A percentile compares a stretch with the other conserved stretches of the same genome.
Evolutionary conservation across 2,797 vertebrate genomes (phyloP).

Genomic region (Gymnodraco acuticeps): DNA sequence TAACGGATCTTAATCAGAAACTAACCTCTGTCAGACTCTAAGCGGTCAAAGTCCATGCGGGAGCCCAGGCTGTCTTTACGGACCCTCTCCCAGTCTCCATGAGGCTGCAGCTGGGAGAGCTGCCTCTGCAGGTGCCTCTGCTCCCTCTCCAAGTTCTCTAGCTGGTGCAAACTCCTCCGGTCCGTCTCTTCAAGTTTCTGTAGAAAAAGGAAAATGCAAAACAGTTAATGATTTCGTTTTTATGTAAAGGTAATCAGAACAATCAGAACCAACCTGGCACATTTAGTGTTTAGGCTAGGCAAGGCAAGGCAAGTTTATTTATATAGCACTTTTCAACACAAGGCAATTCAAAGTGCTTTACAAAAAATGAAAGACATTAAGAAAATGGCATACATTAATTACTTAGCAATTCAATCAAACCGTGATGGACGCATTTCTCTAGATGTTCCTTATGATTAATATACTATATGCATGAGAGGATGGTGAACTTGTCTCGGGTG

Average conservation of each 20-base stretch:
- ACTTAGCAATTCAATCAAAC: conserved; percentile 3
- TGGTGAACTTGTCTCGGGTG: not conserved
- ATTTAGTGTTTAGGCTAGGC: not conserved
- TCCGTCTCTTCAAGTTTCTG: conserved; percentile 99
- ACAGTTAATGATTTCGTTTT: not conserved
- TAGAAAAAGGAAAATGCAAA: not conserved
- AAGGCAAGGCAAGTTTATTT: too few species aligned
- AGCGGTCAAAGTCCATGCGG: conserved; percentile 92
- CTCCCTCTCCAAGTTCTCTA: conserved; percentile 95
- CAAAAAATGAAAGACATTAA: too few species aligned
- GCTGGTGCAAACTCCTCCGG: conserved; percentile 95
- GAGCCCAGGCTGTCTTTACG: conserved; percentile 94
- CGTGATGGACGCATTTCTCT: not conserved
- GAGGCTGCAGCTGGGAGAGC: conserved; percentile 93
- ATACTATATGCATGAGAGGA: conserved; percentile 7
- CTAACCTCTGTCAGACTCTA: conserved; percentile 96
- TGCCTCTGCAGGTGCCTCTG: conserved; percentile 96
- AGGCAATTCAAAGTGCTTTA: too few species aligned
- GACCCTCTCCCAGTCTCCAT: conserved; percentile 89
- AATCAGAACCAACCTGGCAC: not conserved
- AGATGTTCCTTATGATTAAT: conserved; percentile 8
- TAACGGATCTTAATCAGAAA: not conserved
- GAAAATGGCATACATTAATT: too few species aligned
- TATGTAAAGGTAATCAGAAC: not conserved
- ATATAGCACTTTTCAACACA: too few species aligned